phyloP scores from a whole-genome alignment of 1,140 invertebrate genomes.

The Brachionus calyciflorus region DNA sequence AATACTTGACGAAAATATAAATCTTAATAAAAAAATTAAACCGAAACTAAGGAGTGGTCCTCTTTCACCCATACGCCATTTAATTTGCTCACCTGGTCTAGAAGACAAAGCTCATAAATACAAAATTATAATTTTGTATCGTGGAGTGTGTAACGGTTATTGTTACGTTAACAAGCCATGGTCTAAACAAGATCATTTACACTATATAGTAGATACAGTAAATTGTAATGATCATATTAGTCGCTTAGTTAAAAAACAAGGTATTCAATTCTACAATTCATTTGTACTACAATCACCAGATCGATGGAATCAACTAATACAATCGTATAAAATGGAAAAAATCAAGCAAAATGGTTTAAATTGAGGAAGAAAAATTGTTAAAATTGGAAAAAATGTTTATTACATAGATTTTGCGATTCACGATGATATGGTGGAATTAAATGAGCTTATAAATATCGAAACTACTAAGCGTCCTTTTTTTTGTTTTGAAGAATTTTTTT shows the following conservation, averaged over 20 bases:
- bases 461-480: neutral
- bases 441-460: neutral
- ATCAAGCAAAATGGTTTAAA: neutral
- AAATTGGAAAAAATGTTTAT: too few relatives aligned
- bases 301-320: constrained; percentile 21
- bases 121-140: constrained; percentile 8
- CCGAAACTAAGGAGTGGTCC: neutral
- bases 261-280: constrained; percentile 32
- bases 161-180: constrained; percentile 22
- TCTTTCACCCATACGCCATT: constrained; percentile 24
- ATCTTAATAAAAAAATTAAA: neutral
- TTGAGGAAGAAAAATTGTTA: neutral
- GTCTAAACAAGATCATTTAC: constrained; percentile 38
- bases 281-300: constrained; percentile 9
- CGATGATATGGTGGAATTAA: too few relatives aligned
- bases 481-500: too few relatives aligned
- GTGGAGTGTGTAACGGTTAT: constrained; percentile 7
- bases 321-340: constrained; percentile 34
- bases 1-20: neutral
- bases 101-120: constrained; percentile 9
- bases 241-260: constrained; percentile 43
- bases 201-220: constrained; percentile 30
- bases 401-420: too few relatives aligned
- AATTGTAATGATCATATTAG: constrained; percentile 46
- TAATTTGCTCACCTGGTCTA: constrained; percentile 43